A percentile compares a stretch with the other conserved stretches of the same genome.
Evolutionary conservation across 2,797 vertebrate species (phyloP).

Genomic region (Sparidentex hasta): DNA sequence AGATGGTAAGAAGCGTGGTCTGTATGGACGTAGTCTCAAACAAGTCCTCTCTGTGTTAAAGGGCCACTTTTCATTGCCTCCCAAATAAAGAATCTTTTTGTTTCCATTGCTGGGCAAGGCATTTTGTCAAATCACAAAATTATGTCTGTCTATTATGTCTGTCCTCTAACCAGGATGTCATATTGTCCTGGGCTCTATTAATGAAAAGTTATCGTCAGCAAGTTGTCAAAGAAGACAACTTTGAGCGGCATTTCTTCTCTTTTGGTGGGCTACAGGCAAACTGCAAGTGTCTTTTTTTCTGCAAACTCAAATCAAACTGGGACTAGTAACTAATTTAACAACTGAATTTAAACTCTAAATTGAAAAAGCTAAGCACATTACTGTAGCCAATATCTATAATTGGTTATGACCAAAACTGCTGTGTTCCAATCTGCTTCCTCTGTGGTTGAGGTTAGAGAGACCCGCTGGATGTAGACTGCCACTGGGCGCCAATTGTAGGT

Average conservation of each 20-base stretch:
- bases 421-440: not conserved
- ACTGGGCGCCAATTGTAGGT: too few relatives aligned
- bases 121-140: not conserved
- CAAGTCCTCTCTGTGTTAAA: not conserved
- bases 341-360: not conserved
- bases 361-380: not conserved
- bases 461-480: too few relatives aligned
- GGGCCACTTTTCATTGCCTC: not conserved
- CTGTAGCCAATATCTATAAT: too few relatives aligned
- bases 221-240: not conserved
- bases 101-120: not conserved
- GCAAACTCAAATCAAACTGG: too few relatives aligned
- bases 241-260: not conserved
- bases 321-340: too few relatives aligned
- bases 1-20: not conserved
- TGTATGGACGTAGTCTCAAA: too few relatives aligned
- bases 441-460: too few relatives aligned
- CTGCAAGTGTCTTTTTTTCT: too few relatives aligned
- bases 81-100: not conserved
- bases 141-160: not conserved
- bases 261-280: not conserved
- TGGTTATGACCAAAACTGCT: too few relatives aligned
- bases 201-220: not conserved
- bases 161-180: not conserved
- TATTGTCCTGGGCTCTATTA: not conserved